Conservation (phyloP, 1,140 invertebrate genomes). For the Ceratina japonica region DNA sequence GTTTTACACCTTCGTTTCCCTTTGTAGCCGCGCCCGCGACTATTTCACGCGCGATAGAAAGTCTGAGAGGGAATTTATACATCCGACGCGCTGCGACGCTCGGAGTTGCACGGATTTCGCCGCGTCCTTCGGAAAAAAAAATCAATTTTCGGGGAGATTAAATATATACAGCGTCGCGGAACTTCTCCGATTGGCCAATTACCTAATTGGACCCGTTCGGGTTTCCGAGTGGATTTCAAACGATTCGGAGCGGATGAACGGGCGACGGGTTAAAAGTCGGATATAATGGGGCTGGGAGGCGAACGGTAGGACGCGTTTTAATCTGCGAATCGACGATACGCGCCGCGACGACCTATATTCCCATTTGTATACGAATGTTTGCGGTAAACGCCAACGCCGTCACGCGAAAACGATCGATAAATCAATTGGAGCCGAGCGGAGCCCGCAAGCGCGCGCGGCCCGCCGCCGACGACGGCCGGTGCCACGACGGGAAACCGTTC, state of each 20-base stretch:
- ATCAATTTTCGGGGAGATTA: too few species aligned
- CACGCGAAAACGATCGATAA: conserved; percentile 61
- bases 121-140: too few species aligned
- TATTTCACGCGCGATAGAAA: not conserved
- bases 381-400: conserved; percentile 47
- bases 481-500: conserved; percentile 35
- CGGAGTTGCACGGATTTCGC: too few species aligned
- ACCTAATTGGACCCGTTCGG: too few species aligned
- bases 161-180: too few species aligned
- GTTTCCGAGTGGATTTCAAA: too few species aligned
- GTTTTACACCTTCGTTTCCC: conserved; percentile 11
- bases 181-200: too few species aligned
- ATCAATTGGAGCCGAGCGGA: conserved; percentile 54
- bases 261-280: conserved; percentile 20
- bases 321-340: not conserved
- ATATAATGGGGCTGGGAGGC: conserved; percentile 1
- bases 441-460: conserved; percentile 54
- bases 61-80: not conserved
- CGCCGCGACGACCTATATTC: conserved; percentile 53
- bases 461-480: too few species aligned
- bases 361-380: conserved; percentile 55
- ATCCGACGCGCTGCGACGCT: too few species aligned
- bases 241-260: too few species aligned
- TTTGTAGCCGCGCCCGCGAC: conserved; percentile 5
- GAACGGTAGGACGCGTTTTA: conserved; percentile 19